Conservation (phyloP, 2,888 invertebrate species). For the Drosophila nr. fundita region DNA sequence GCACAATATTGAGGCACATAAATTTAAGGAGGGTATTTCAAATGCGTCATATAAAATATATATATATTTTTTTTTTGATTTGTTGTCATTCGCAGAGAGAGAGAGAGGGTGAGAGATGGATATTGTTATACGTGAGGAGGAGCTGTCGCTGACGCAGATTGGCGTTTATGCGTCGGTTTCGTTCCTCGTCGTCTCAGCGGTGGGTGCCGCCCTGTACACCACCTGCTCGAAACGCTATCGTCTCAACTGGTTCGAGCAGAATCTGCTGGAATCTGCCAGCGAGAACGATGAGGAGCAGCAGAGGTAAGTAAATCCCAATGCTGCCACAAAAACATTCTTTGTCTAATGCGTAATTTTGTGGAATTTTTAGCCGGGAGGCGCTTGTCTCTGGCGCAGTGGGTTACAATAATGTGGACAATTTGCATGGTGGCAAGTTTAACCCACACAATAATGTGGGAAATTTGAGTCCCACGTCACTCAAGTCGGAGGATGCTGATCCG, state of each 20-base stretch:
- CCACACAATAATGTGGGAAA: conserved; percentile 70
- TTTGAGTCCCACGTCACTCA: conserved; percentile 84
- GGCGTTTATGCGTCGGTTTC: conserved; percentile 86
- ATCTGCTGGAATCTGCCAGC: conserved; percentile 86
- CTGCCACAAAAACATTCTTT: background rate
- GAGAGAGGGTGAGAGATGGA: conserved; percentile 72
- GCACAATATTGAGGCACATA: background rate
- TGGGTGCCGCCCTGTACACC: conserved; percentile 86
- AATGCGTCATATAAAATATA: background rate
- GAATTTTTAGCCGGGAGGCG: conserved; percentile 84
- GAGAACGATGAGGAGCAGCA: conserved; percentile 84
- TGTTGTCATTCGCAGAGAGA: background rate
- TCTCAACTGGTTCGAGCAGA: conserved; percentile 88
- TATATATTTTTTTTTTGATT: background rate
- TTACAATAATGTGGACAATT: conserved; percentile 84
- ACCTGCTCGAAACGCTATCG: conserved; percentile 86
- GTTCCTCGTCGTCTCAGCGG: conserved; percentile 85
- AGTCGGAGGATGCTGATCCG: conserved; percentile 83
- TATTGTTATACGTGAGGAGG: conserved; percentile 83
- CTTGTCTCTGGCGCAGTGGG: conserved; percentile 83
- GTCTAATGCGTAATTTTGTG: background rate
- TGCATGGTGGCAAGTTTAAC: conserved; percentile 72
- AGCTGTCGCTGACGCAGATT: conserved; percentile 84
- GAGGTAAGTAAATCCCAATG: conserved; percentile 70
- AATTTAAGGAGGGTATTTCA: background rate